phyloP scores from a whole-genome alignment of 2,797 vertebrate genomes.

The Pseudochromis fuscus region DNA sequence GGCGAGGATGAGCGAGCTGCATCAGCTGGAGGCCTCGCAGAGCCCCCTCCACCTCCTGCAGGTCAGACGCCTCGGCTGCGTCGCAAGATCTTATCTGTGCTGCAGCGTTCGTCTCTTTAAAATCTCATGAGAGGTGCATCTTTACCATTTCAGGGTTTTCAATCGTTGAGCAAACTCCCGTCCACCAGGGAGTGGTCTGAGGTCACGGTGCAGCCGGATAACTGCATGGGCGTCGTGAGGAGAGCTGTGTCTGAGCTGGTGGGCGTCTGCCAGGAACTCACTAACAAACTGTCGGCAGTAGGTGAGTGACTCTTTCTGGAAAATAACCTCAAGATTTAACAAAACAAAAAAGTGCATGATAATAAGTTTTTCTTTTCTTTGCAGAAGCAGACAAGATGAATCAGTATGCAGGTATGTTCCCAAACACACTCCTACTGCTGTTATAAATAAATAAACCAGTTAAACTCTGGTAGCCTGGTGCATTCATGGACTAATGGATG shows the following conservation, averaged over 20 bases:
- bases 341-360: background rate
- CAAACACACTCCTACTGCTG: background rate
- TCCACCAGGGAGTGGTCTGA: conserved; percentile 64
- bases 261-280: conserved; percentile 47
- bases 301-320: conserved; percentile 48
- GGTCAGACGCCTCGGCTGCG: conserved; percentile 33
- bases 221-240: conserved; percentile 43
- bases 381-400: conserved; percentile 53
- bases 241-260: conserved; percentile 47
- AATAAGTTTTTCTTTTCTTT: background rate
- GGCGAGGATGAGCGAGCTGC: conserved; percentile 48
- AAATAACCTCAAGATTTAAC: background rate
- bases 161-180: conserved; percentile 30
- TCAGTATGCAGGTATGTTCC: conserved; percentile 58
- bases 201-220: conserved; percentile 42
- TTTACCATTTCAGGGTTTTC: conserved; percentile 57
- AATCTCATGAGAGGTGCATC: background rate
- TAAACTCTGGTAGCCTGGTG: background rate
- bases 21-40: conserved; percentile 43
- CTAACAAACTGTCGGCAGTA: conserved; percentile 37
- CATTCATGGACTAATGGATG: no score
- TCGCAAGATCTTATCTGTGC: background rate
- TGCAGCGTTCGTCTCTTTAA: background rate
- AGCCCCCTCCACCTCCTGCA: conserved; percentile 65
- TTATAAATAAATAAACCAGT: background rate